A percentile compares a stretch with the other conserved stretches of the same genome.
These are phyloP conservation scores for Austrofundulus limnaeus DNA, from an alignment of 2,113 vertebrate species.

Conservation along the genomic window DNA sequence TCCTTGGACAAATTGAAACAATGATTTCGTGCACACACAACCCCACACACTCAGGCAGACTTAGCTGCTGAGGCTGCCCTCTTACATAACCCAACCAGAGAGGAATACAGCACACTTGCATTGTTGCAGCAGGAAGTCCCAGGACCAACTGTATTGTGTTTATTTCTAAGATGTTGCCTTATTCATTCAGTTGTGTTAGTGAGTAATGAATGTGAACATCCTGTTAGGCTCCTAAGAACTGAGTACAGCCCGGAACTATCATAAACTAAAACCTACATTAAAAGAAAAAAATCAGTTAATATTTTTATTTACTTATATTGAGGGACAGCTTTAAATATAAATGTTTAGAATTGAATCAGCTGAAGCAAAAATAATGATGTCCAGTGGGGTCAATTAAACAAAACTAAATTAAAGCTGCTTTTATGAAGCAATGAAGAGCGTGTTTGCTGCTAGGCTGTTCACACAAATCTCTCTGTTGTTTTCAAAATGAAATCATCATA, in stretches of 20 bases:
- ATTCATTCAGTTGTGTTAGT: conserved; percentile 44
- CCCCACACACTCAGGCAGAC: conserved; percentile 16
- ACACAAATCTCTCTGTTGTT: too few species aligned
- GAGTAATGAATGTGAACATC: conserved; percentile 56
- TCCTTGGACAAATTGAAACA: conserved; percentile 65
- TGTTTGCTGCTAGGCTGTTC: too few species aligned
- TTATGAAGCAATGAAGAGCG: too few species aligned
- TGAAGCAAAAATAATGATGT: too few species aligned
- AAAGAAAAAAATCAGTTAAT: too few species aligned
- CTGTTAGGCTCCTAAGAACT: conserved; percentile 53
- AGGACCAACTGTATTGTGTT: conserved; percentile 62
- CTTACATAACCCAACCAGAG: conserved; percentile 62
- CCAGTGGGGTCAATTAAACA: too few species aligned
- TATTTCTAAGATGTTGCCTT: conserved; percentile 67
- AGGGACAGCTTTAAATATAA: too few species aligned
- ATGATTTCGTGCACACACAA: conserved; percentile 55
- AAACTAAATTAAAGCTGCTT: too few species aligned
- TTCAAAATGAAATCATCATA: too few species aligned
- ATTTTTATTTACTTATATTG: too few species aligned
- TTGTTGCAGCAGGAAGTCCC: conserved; percentile 74
- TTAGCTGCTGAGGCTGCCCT: conserved; percentile 43
- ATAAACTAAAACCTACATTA: too few species aligned
- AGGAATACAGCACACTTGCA: conserved; percentile 66
- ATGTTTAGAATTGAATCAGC: too few species aligned
- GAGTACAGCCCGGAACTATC: conserved; percentile 22